phyloP scores from a whole-genome alignment of 2,888 invertebrate genomes.

The Dolomedes plantarius region DNA sequence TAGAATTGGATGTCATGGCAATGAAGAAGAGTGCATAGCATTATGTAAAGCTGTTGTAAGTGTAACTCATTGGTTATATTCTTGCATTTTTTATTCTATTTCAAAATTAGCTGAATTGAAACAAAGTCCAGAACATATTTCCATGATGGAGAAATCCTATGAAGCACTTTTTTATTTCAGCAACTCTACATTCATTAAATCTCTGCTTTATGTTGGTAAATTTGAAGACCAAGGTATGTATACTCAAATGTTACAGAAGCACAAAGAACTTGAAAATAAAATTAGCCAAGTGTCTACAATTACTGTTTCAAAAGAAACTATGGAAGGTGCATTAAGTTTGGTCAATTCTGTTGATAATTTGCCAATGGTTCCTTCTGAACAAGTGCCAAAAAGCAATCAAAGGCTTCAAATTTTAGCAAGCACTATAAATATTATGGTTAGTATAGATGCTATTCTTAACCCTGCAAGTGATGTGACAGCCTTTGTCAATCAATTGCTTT shows the following conservation, averaged over 20 bases:
- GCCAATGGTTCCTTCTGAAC: conserved; percentile 41
- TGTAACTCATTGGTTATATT: conserved; percentile 75
- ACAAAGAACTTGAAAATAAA: conserved; percentile 82
- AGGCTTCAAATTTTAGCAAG: conserved; percentile 72
- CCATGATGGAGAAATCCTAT: conserved; percentile 76
- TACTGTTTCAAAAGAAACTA: conserved; percentile 72
- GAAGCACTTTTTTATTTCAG: conserved; percentile 75
- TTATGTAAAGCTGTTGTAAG: conserved; percentile 84
- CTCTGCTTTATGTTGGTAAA: conserved; percentile 77
- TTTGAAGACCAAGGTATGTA: conserved; percentile 80
- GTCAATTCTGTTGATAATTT: conserved; percentile 71
- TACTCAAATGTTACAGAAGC: conserved; percentile 84
- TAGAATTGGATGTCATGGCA: conserved; percentile 78
- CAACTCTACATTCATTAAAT: conserved; percentile 75
- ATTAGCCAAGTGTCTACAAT: conserved; percentile 71
- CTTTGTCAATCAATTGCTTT: conserved; percentile 87
- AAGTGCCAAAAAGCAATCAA: conserved; percentile 73
- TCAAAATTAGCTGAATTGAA: conserved; percentile 76
- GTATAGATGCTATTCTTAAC: conserved; percentile 89
- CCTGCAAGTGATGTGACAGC: conserved; percentile 89
- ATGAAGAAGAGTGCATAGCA: conserved; percentile 91
- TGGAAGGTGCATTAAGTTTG: conserved; percentile 72
- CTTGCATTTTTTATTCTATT: conserved; percentile 75
- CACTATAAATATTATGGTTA: conserved; percentile 80
- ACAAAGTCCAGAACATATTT: conserved; percentile 75